Percentiles rank a stretch among this genome's conserved stretches.
These are phyloP conservation scores for Grallaria varia DNA, from an alignment of 2,113 vertebrate species.

Conservation along the genomic window DNA sequence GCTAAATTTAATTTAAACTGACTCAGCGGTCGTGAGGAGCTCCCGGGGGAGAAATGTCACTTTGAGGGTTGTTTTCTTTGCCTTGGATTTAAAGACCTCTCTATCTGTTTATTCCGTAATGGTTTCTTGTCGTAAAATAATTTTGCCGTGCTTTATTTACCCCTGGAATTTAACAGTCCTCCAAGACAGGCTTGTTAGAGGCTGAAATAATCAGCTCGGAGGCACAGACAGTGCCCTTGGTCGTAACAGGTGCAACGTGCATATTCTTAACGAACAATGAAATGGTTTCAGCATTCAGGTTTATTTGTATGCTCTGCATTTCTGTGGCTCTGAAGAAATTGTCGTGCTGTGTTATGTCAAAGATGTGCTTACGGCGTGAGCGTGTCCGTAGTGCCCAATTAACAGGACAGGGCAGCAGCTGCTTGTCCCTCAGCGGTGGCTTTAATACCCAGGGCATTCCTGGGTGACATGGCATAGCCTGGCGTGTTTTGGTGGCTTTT, in stretches of 20 bases:
- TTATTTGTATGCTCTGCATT: slow-evolving; percentile 30
- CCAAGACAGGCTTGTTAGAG: not conserved
- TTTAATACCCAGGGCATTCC: not conserved
- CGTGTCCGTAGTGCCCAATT: not conserved
- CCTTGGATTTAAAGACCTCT: not conserved
- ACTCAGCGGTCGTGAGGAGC: not conserved
- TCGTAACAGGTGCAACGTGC: slow-evolving; percentile 25
- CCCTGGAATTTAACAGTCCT: not conserved
- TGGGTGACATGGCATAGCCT: not conserved
- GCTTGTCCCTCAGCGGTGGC: fast-evolving
- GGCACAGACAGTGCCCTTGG: not conserved
- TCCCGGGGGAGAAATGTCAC: not conserved
- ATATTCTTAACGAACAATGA: slow-evolving; percentile 4
- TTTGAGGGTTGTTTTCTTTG: not conserved
- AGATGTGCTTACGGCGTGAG: not conserved
- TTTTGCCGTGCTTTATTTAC: not conserved
- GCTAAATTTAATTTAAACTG: not conserved
- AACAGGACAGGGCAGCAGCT: not conserved
- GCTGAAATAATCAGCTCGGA: not conserved
- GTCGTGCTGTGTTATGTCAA: slow-evolving; percentile 31
- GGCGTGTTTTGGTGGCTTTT: not conserved
- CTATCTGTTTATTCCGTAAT: not conserved
- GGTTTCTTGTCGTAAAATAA: not conserved
- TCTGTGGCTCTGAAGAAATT: slow-evolving; percentile 19
- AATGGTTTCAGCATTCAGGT: not conserved